Evolutionary conservation across 37 sponge, comb jelly and placozoan species (phyloP).

Genomic region (Cladorhizidae sp.): DNA sequence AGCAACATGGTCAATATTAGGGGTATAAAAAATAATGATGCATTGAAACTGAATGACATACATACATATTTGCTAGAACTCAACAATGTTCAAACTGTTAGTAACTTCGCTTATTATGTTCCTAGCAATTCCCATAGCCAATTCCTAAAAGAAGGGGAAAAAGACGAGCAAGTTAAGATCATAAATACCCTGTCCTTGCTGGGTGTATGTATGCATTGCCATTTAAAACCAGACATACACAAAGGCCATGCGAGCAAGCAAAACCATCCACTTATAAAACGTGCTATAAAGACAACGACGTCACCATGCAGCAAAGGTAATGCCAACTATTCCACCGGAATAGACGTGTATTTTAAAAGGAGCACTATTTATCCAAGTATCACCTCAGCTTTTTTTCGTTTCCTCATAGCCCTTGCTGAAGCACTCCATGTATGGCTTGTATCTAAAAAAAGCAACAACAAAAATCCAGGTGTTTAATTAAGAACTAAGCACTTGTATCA

Average conservation of each 20-base stretch:
- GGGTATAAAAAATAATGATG: no score
- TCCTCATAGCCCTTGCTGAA: not conserved
- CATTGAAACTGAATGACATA: not conserved
- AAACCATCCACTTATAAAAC: no score
- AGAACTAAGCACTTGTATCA: not conserved
- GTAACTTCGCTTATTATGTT: slow-evolving; percentile 35
- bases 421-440: not conserved
- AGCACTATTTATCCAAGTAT: no score
- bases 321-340: no score
- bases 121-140: slow-evolving; percentile 38
- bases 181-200: no score
- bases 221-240: no score
- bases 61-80: not conserved
- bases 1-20: no score
- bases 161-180: not conserved
- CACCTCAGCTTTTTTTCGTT: slow-evolving; percentile 32
- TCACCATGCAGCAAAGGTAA: no score
- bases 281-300: no score
- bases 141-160: slow-evolving; percentile 15
- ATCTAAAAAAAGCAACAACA: not conserved
- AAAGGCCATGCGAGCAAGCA: no score
- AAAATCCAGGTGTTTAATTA: not conserved
- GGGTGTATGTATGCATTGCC: no score
- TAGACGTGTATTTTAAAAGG: no score
- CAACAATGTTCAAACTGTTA: not conserved